Base-by-base conservation (phyloP, 2,113 vertebrate genomes). In the Heterochromis multidens region DNA sequence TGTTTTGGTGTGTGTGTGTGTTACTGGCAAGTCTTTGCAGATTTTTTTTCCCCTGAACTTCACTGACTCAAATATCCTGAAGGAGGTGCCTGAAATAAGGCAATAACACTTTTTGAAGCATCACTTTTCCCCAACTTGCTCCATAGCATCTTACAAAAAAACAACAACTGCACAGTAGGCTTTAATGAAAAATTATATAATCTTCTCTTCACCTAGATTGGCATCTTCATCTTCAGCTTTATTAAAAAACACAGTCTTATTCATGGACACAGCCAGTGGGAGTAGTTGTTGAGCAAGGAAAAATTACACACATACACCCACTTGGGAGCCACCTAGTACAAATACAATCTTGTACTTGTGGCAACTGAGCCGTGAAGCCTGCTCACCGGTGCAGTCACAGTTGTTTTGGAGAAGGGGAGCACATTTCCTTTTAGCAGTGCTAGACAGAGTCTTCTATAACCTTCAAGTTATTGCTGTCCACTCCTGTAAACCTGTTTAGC, bases 341-440 rank as follows among this genome's bases (percentile, higher is more conserved):
- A 67, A 81, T 33, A 72, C 49, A 43, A 27, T 79, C 84, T 87
- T 90, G 89, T 88, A 83, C 65, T 87, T 76, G 40, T 79, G 82
- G 37, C 82, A 59, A 58, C 77, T 49, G 61, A 83, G 57, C 62
- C 33, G 3, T 79, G 27, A 83, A 81, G 17, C 59, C 56, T 29
- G 19, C 65, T 84, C 56, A 31, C 12, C 0, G 3, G 16, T 40
- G 56, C 40, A 2, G 43, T 21, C 31, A 59, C n/a, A 29, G 25
- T 8, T 5, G 14, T 33, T 82, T 77, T 43, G 12, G 16, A 79
- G 19, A 74, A 52, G 25, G 12, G 19, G 23, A 79, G 43, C 60
- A 74, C 46, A 74, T 74, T 74, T 74, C 7, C 70, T 74, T 54
- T 74, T 54, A 74, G 70, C 11, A 0, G 46, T 74, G 70, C 70